Percentiles rank a stretch among this genome's conserved stretches.
phyloP scores from a whole-genome alignment of 2,113 vertebrate species.

The Anthoscopus minutus region DNA sequence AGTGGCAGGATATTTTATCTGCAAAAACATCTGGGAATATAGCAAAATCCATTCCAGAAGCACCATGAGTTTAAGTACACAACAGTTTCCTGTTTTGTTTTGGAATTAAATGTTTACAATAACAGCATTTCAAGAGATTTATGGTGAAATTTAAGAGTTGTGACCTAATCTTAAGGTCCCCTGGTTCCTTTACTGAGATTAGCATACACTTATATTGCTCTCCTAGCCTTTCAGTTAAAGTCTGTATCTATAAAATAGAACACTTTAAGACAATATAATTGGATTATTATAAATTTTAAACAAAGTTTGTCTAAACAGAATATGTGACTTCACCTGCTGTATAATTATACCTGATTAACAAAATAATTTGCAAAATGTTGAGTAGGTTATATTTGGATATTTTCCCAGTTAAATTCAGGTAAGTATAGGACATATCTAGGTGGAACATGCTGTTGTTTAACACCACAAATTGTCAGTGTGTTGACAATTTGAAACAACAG shows the following conservation, averaged over 20 bases:
- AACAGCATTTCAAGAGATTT: background rate
- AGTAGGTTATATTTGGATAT: background rate
- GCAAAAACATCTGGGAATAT: background rate
- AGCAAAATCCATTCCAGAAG: background rate
- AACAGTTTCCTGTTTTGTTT: background rate
- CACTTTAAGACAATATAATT: background rate
- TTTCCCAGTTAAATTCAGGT: background rate
- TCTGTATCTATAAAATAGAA: background rate
- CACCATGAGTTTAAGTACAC: background rate
- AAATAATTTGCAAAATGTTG: background rate
- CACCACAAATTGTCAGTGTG: rapidly evolving
- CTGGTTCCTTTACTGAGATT: background rate
- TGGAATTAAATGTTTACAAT: background rate
- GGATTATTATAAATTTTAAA: background rate
- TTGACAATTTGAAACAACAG: background rate
- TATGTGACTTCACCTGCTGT: background rate
- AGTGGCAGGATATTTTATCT: background rate
- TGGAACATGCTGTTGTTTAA: background rate
- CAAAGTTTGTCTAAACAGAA: background rate
- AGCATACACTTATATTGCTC: background rate
- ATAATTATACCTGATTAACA: background rate
- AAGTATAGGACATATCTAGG: background rate
- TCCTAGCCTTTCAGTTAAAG: background rate
- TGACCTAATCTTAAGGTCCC: background rate
- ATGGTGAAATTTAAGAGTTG: background rate